Evolutionary conservation across 2,113 vertebrate species (phyloP), one percentile per base, ranked within the genome.

Genomic region (Deroptyus accipitrinus): DNA sequence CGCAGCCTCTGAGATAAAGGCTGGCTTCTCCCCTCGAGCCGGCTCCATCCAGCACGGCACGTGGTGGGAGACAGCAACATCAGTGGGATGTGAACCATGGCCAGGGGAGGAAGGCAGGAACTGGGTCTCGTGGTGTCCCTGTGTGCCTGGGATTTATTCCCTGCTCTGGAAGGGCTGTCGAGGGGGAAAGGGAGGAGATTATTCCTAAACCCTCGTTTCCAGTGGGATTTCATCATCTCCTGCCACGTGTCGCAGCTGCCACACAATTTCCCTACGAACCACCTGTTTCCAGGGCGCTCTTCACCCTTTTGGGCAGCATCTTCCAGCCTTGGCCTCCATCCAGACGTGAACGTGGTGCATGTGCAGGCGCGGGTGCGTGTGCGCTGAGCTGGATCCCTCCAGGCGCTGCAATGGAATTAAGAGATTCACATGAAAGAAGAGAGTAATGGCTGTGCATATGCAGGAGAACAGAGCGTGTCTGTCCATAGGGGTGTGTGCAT

Each of bases 161-260:
- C 12, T 41, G 31, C n/a, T 39, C 42, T 59, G 41, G 35, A 42
- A n/a, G 49, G n/a, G 17, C 37, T 4, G 14, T 35, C 63, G 55
- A 17, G 41, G 44, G 55, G 39, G 17, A 49, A 63, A 63, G 9
- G 75, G 67, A 73, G 39, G 82, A 66, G 88, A 76, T 93, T 49
- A 42, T 42, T 31, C 31, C 81, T 39, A 1, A 86, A 92, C 72
- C 54, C 55, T 8, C 14, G 35, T 67, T 88, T 79, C 42, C 55
- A 72, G 72, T 7, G 54, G 16, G 82, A 90, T 96, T 95, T 96
- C 92, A 54, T 95, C 90, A 90, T 93, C 94, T 67, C 93, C 81
- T 82, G 93, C 96, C 90, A 75, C 75, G 75, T 94, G 90, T 90
- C 33, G 6, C 87, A 57, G 96, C 94, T 75, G 94, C 74, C 90